Percentiles rank a stretch among this genome's conserved stretches.
phyloP scores from a whole-genome alignment of 1,140 invertebrate species.

The Arctopsyche grandis region DNA sequence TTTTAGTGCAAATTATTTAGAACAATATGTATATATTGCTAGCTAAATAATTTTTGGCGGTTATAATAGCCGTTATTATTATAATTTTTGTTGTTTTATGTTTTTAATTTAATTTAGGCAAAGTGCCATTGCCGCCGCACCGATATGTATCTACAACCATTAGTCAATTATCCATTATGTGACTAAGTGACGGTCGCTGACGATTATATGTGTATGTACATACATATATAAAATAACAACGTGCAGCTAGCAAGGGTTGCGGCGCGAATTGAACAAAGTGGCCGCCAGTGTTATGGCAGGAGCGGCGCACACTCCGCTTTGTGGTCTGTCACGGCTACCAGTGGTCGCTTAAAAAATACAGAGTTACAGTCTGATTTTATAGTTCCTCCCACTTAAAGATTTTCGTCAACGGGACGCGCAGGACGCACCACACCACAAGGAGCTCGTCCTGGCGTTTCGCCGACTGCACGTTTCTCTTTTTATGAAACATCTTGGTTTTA shows the following conservation, averaged over 20 bases:
- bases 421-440: slow-evolving; percentile 36
- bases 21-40: slow-evolving; percentile 48
- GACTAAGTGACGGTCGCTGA: background rate
- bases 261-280: no score
- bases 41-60: slow-evolving; percentile 46
- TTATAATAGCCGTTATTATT: slow-evolving; percentile 23
- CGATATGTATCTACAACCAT: background rate
- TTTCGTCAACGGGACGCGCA: background rate
- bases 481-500: slow-evolving; percentile 1
- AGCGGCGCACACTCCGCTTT: slow-evolving; percentile 25
- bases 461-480: slow-evolving; percentile 21
- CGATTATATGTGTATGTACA: background rate
- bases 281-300: slow-evolving; percentile 15
- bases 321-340: slow-evolving; percentile 28
- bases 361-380: slow-evolving; percentile 53
- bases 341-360: slow-evolving; percentile 2
- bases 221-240: background rate
- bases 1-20: slow-evolving; percentile 49
- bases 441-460: slow-evolving; percentile 3
- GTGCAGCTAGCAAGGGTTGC: background rate
- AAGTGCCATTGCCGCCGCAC: slow-evolving; percentile 34
- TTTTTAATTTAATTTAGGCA: slow-evolving; percentile 24
- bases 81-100: no score
- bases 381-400: slow-evolving; percentile 50
- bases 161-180: no score